phyloP scores from a whole-genome alignment of 2,888 invertebrate species.

The Dicycla oo region DNA sequence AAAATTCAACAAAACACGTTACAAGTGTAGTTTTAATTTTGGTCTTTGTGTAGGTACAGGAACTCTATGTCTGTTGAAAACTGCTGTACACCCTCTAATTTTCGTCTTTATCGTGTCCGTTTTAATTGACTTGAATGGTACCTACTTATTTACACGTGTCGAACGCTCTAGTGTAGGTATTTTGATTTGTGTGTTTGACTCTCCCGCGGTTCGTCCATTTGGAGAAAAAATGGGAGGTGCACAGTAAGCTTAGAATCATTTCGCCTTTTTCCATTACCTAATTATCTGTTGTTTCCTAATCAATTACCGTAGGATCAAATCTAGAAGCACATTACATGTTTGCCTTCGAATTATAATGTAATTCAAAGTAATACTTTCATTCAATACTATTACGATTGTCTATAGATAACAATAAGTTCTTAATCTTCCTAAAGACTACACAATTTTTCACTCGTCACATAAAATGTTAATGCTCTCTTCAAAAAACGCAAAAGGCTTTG shows the following conservation, averaged over 20 bases:
- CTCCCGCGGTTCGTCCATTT: neutral
- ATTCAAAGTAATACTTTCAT: too few species aligned
- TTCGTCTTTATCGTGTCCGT: conserved; percentile 9
- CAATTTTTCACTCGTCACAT: neutral
- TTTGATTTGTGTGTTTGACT: neutral
- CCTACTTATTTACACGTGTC: conserved; percentile 4
- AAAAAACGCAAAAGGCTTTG: neutral
- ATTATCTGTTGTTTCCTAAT: neutral
- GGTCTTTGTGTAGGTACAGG: conserved; percentile 18
- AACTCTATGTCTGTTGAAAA: conserved; percentile 1
- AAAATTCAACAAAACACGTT: neutral
- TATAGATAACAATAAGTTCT: neutral
- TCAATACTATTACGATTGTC: too few species aligned
- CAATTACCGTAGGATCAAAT: neutral
- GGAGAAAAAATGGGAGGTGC: neutral
- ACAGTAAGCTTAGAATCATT: neutral
- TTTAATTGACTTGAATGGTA: conserved; percentile 15
- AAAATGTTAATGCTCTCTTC: too few species aligned
- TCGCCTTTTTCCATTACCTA: neutral
- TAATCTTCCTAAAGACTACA: neutral
- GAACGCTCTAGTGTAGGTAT: neutral
- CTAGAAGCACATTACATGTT: neutral
- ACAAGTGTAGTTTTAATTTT: neutral
- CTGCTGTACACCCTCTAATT: neutral
- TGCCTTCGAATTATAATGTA: neutral